Percentiles rank a stretch among this genome's conserved stretches.
Evolutionary conservation across 1,140 invertebrate species (phyloP).

Genomic region (Drosophila simulans): DNA sequence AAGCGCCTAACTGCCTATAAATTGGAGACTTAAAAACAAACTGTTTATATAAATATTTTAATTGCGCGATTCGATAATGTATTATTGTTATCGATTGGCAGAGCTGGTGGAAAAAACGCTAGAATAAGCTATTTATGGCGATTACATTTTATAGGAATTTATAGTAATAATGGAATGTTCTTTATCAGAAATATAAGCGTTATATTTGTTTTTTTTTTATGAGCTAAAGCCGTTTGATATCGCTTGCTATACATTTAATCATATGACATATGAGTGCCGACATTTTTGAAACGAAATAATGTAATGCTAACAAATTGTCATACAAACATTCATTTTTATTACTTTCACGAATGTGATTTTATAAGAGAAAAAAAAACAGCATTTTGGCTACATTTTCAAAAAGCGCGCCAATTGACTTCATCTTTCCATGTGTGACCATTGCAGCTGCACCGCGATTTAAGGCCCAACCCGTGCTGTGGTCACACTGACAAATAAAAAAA

Average conservation of each 20-base stretch:
- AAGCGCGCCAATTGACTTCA: neutral
- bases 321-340: too few species aligned
- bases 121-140: neutral
- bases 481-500: conserved; percentile 31
- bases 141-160: too few species aligned
- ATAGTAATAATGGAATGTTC: too few species aligned
- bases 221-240: too few species aligned
- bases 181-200: too few species aligned
- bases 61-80: neutral
- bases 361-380: too few species aligned
- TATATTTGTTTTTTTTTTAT: too few species aligned
- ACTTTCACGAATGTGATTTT: too few species aligned
- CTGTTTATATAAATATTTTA: neutral
- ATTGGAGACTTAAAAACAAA: neutral
- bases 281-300: too few species aligned
- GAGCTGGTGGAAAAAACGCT: neutral
- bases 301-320: too few species aligned
- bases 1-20: neutral
- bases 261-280: too few species aligned
- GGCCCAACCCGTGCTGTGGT: neutral
- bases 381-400: neutral
- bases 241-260: too few species aligned
- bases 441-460: neutral
- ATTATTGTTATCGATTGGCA: neutral
- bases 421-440: neutral